Evolutionary conservation across 2,113 vertebrate species (phyloP).

Genomic region (Panurus biarmicus): DNA sequence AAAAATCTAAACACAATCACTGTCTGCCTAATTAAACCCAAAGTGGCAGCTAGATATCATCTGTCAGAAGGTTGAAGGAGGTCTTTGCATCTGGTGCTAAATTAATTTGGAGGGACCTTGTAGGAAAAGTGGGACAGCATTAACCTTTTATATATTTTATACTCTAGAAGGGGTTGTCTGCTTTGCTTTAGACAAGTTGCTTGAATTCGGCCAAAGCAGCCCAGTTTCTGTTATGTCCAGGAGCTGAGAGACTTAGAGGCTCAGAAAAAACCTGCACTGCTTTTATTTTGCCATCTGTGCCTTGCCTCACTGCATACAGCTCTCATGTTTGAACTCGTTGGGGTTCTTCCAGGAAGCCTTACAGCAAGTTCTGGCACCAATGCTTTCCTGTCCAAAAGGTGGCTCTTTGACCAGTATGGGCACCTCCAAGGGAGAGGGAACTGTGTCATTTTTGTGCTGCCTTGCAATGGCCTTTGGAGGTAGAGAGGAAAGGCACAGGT

Average conservation of each 20-base stretch:
- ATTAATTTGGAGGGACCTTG: background rate
- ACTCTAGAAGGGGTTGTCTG: background rate
- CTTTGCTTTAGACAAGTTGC: background rate
- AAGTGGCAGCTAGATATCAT: background rate
- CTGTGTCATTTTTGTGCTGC: background rate
- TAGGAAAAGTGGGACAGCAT: background rate
- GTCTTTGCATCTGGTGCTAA: background rate
- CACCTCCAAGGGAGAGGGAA: background rate
- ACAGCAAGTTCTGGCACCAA: background rate
- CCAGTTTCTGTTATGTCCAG: background rate
- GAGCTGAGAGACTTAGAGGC: background rate
- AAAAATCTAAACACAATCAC: background rate
- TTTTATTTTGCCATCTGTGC: constrained; percentile 31
- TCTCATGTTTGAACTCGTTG: background rate
- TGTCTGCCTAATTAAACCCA: background rate
- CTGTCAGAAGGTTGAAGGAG: background rate
- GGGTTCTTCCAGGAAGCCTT: background rate
- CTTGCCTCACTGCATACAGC: background rate
- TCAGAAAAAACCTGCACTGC: background rate
- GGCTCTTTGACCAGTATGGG: background rate
- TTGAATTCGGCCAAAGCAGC: background rate
- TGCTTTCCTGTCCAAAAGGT: background rate
- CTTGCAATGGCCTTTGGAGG: background rate
- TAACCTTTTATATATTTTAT: background rate
- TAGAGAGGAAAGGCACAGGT: background rate